A percentile compares a stretch with the other conserved stretches of the same genome.
These are phyloP conservation scores for Chanos chanos DNA, from an alignment of 2,797 vertebrate species.

Conservation along the genomic window DNA sequence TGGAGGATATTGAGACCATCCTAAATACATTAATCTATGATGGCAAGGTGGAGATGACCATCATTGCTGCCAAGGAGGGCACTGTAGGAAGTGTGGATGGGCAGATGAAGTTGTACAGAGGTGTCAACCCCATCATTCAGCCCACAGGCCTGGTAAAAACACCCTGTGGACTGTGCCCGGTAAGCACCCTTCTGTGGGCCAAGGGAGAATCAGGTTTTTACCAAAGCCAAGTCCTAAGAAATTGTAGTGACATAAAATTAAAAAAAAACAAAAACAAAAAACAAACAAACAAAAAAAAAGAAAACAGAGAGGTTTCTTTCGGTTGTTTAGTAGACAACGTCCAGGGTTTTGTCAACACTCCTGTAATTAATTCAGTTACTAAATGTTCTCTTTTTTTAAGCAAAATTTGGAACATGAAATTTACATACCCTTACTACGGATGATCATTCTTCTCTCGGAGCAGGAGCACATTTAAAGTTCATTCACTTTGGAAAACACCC, in stretches of 20 bases:
- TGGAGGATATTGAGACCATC: constrained; percentile 99
- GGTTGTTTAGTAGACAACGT: neutral
- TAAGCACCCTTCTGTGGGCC: constrained; percentile 72
- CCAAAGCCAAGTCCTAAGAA: no score
- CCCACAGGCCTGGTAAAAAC: constrained; percentile 89
- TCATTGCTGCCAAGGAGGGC: constrained; percentile 94
- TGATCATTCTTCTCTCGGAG: no score
- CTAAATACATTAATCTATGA: constrained; percentile 96
- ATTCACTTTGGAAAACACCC: no score
- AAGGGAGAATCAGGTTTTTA: no score
- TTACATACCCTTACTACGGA: no score
- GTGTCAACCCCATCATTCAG: constrained; percentile 83
- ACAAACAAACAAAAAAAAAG: neutral
- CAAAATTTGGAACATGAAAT: no score
- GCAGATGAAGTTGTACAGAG: constrained; percentile 91
- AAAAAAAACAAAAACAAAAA: no score
- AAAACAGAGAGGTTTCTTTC: neutral
- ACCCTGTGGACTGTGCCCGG: constrained; percentile 92
- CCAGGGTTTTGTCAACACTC: neutral
- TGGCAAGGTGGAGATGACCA: constrained; percentile 95
- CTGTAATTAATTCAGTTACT: neutral
- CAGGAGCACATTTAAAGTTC: no score
- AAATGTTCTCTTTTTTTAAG: no score
- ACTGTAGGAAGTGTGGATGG: constrained; percentile 92
- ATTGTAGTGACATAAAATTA: no score